phyloP scores from a whole-genome alignment of 2,888 invertebrate genomes.

The Palloptera scutellata region DNA sequence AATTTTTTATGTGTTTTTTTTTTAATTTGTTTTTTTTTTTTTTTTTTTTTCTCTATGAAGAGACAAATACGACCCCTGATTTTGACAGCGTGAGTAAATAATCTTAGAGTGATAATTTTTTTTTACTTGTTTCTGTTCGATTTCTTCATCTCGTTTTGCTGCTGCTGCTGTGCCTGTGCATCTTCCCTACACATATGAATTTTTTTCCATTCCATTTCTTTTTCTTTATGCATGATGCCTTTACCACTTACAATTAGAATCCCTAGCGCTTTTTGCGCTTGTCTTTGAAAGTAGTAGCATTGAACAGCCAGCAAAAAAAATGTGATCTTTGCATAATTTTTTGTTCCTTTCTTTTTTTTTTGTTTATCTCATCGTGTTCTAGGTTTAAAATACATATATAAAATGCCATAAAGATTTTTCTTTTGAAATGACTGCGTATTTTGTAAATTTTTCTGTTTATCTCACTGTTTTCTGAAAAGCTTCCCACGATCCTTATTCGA shows the following conservation, averaged over 20 bases:
- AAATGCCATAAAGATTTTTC: neutral
- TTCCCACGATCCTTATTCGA: constrained; percentile 57
- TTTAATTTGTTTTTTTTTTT: constrained; percentile 22
- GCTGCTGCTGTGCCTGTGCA: too few relatives aligned
- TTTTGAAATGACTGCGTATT: constrained; percentile 22
- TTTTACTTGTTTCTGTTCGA: constrained; percentile 3
- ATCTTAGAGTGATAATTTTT: constrained; percentile 37
- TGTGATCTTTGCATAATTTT: neutral
- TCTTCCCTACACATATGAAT: too few relatives aligned
- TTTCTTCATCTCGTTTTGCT: too few relatives aligned
- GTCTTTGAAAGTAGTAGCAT: too few relatives aligned
- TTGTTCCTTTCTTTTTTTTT: constrained; percentile 32
- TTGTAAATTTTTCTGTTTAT: constrained; percentile 23
- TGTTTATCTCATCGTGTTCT: constrained; percentile 7
- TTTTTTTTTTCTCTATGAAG: constrained; percentile 1
- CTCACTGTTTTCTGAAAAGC: constrained; percentile 45
- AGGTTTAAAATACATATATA: neutral
- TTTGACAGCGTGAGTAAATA: constrained; percentile 39
- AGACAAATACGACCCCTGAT: constrained; percentile 22
- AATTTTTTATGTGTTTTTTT: neutral
- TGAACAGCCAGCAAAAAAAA: too few relatives aligned
- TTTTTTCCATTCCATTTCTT: too few relatives aligned
- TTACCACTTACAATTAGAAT: too few relatives aligned
- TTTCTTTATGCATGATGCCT: too few relatives aligned
- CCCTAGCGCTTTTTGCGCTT: too few relatives aligned